phyloP scores from a whole-genome alignment of 2,888 invertebrate species.

The Erpobdella octoculata region DNA sequence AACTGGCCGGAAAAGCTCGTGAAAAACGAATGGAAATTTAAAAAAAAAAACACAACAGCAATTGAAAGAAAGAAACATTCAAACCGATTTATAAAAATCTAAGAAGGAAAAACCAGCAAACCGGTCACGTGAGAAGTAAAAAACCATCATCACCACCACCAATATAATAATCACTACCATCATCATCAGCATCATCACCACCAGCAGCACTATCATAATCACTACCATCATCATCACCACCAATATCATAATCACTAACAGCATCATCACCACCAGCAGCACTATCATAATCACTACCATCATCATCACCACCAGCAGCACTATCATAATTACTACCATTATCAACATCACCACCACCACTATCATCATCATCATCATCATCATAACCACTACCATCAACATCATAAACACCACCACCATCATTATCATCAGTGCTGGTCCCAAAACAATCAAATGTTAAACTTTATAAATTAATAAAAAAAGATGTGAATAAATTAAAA shows the following conservation, averaged over 20 bases:
- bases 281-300: neutral
- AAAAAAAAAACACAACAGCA: too few relatives aligned
- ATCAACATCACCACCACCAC: neutral
- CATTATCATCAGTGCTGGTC: neutral
- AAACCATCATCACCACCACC: too few relatives aligned
- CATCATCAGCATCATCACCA: too few relatives aligned
- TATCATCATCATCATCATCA: conserved; percentile 1
- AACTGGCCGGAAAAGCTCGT: too few relatives aligned
- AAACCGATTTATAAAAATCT: too few relatives aligned
- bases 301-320: neutral
- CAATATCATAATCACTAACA: too few relatives aligned
- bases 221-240: neutral
- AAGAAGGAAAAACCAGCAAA: too few relatives aligned
- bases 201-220: neutral
- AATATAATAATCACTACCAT: too few relatives aligned
- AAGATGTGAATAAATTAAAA: conserved; percentile 3
- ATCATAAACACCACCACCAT: neutral
- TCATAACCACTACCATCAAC: neutral
- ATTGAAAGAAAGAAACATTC: too few relatives aligned
- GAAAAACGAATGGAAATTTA: too few relatives aligned
- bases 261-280: neutral
- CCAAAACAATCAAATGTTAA: neutral
- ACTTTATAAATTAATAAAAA: neutral
- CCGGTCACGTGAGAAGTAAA: too few relatives aligned
- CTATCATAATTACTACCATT: neutral